Evolutionary conservation across 2,888 invertebrate genomes (phyloP), one percentile per base, ranked within the genome.

Genomic region (Apamea anceps): DNA sequence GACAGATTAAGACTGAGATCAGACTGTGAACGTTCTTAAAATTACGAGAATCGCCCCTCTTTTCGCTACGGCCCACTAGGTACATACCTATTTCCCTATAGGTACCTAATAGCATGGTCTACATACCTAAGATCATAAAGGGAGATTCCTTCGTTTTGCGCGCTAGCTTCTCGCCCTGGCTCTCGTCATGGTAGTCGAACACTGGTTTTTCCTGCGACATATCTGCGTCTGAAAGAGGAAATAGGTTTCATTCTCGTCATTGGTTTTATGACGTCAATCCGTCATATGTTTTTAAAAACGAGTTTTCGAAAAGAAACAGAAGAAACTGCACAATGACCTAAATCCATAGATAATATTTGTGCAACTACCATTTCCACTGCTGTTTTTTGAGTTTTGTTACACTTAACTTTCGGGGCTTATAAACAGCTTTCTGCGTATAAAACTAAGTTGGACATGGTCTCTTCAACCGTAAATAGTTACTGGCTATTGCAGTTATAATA

Each of bases 101-200:
- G 54, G 57, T 57, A 28, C 10, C 6, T 15, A 42, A 15, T 6
- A 42, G 2, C 6, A 70, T 54, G 7, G 0, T 65, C 18, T 32
- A 93, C 97, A 97, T 94, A 98, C 98, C 98, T 77, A 98, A 93
- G 72, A 98, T 93, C 97, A 98, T 98, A 88, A 98, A 98, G 0
- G 98, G 98, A 60, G 98, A 97, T 93, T 98, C 98, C 91, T 98
- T 98, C 8, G 98, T 97, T 93, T 98, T 98, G 80, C 97, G 97
- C 21, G 97, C 93, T 71, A 98, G 93, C 82, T 92, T 96, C 86
- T 96, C 96, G 1, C 95, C 87, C n/a, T 97, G 97, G 60, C 95
- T 94, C 92, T 98, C 98, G 75, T 97, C 97, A 70, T 97, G 96
- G 89, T 97, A 97, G 81, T 97, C 96, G 86, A 97, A 97, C n/a